These are phyloP conservation scores for Brachionus koreanus DNA, from an alignment of 1,140 invertebrate genomes.

Conservation along the genomic window DNA sequence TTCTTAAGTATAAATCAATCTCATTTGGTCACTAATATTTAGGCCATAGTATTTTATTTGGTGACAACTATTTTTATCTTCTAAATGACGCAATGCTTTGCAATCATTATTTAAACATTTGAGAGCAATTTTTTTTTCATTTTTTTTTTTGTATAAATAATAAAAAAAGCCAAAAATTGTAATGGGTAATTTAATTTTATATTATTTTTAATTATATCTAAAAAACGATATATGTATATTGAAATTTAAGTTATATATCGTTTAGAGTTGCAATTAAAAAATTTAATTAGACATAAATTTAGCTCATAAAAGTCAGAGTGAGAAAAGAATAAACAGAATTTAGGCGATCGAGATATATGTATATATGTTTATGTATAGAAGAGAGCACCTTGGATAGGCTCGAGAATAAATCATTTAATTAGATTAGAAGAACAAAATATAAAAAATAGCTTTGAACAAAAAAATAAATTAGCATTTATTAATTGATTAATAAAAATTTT, in stretches of 20 bases:
- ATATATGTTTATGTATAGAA: too few species aligned
- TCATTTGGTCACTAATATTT: background rate
- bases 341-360: background rate
- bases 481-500: conserved; percentile 15
- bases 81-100: background rate
- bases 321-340: background rate
- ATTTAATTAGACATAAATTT: conserved; percentile 19
- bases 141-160: background rate
- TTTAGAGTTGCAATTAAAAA: background rate
- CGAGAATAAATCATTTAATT: conserved; percentile 30
- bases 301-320: background rate
- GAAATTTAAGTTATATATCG: background rate
- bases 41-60: background rate
- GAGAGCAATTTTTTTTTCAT: background rate
- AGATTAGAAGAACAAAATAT: background rate
- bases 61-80: background rate
- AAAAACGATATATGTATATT: background rate
- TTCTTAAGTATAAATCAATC: background rate
- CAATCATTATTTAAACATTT: background rate
- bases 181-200: conserved; percentile 39
- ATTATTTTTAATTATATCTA: conserved; percentile 14
- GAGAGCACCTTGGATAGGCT: background rate
- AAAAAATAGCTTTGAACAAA: conserved; percentile 8
- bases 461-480: conserved; percentile 40
- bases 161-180: background rate